Evolutionary conservation across 2,888 invertebrate genomes (phyloP).

Genomic region (Scaptodrosophila latifasciaeformis): DNA sequence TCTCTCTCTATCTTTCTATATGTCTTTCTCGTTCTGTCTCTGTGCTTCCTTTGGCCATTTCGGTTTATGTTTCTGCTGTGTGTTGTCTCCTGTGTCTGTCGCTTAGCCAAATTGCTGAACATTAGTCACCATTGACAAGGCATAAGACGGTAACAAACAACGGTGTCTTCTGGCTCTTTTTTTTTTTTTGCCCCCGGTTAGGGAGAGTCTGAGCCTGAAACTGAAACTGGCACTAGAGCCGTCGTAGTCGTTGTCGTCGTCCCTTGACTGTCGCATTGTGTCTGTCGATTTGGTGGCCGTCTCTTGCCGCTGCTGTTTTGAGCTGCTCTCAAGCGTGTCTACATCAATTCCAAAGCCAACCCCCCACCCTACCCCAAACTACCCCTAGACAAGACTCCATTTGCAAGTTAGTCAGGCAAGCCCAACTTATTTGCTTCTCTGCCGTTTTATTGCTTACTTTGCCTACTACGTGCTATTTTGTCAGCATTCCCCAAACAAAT

Average conservation of each 20-base stretch:
- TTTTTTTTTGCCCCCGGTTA: no score
- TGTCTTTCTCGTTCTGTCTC: conserved; percentile 16
- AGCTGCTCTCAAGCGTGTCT: no score
- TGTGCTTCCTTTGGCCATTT: conserved; percentile 16
- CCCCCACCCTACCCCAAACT: no score
- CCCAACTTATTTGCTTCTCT: no score
- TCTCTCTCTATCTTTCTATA: no score
- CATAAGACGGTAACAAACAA: conserved; percentile 13
- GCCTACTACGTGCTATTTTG: conserved; percentile 5
- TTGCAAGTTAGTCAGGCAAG: no score
- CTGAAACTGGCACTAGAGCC: neutral
- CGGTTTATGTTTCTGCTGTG: conserved; percentile 16
- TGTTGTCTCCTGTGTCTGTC: conserved; percentile 60
- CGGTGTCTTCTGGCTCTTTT: no score
- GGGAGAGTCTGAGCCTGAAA: neutral
- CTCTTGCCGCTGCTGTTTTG: no score
- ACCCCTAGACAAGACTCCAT: no score
- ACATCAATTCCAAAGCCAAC: no score
- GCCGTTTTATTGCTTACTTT: neutral
- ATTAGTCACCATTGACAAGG: conserved; percentile 68
- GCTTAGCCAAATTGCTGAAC: conserved; percentile 68
- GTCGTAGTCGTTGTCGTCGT: neutral
- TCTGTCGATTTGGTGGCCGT: no score
- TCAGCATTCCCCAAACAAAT: conserved; percentile 35
- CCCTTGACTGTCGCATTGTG: no score